phyloP scores from a whole-genome alignment of 2,888 invertebrate genomes.

The Acrobasis repandana region DNA sequence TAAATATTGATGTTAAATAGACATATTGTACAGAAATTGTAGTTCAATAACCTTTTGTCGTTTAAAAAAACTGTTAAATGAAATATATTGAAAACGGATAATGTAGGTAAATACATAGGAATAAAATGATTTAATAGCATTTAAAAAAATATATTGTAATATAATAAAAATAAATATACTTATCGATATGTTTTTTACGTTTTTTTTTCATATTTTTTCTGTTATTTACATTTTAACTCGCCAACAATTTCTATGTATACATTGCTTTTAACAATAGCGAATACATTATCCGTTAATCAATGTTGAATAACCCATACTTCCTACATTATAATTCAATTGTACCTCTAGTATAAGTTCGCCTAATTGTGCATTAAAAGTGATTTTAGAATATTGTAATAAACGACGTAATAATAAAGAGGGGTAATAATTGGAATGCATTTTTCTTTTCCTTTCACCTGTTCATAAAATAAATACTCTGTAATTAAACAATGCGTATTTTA shows the following conservation, averaged over 20 bases:
- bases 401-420: constrained; percentile 36
- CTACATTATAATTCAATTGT: constrained; percentile 31
- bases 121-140: too few relatives aligned
- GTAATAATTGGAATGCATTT: constrained; percentile 32
- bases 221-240: background rate
- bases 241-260: too few relatives aligned
- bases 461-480: too few relatives aligned
- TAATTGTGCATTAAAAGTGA: constrained; percentile 60
- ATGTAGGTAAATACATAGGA: background rate
- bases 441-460: constrained; percentile 5
- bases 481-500: too few relatives aligned
- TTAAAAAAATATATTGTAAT: too few relatives aligned
- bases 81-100: constrained; percentile 8
- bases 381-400: constrained; percentile 52
- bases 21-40: constrained; percentile 10
- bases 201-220: background rate
- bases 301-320: constrained; percentile 28
- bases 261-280: too few relatives aligned
- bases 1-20: constrained; percentile 30
- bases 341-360: constrained; percentile 45
- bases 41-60: constrained; percentile 2
- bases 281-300: constrained; percentile 21
- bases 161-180: too few relatives aligned
- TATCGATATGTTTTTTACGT: too few relatives aligned
- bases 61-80: constrained; percentile 1